phyloP scores from a whole-genome alignment of 2,113 vertebrate species.

The Carassius gibelio region DNA sequence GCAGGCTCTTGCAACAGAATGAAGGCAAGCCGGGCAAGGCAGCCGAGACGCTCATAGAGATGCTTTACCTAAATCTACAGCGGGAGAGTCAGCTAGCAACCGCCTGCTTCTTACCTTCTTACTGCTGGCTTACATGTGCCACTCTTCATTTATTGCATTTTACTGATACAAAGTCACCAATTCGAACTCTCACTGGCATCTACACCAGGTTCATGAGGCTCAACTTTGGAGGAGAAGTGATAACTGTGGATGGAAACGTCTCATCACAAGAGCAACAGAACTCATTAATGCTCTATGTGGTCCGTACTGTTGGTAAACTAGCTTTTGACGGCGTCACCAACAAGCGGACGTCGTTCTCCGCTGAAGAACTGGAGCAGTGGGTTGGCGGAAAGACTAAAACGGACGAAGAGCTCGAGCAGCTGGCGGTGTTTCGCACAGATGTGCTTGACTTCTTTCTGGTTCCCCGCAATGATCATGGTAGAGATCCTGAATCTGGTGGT shows the following conservation, averaged over 20 bases:
- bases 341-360: slow-evolving; percentile 84
- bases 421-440: slow-evolving; percentile 85
- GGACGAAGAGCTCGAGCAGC: slow-evolving; percentile 86
- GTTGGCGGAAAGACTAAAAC: slow-evolving; percentile 86
- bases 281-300: slow-evolving; percentile 90
- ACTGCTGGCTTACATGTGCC: slow-evolving; percentile 96
- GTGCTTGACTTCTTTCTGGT: slow-evolving; percentile 92
- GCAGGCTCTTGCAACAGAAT: slow-evolving; percentile 82
- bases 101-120: slow-evolving; percentile 92
- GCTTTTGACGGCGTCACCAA: slow-evolving; percentile 87
- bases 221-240: slow-evolving; percentile 90
- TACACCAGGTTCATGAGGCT: slow-evolving; percentile 94
- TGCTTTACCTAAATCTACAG: slow-evolving; percentile 88
- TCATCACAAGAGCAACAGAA: slow-evolving; percentile 71
- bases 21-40: slow-evolving; percentile 53
- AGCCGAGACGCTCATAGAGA: slow-evolving; percentile 82
- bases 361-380: slow-evolving; percentile 85
- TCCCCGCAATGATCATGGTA: slow-evolving; percentile 75
- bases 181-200: slow-evolving; percentile 89
- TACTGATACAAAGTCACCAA: slow-evolving; percentile 76
- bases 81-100: slow-evolving; percentile 86
- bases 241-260: slow-evolving; percentile 67
- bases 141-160: slow-evolving; percentile 90
- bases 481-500: slow-evolving; percentile 53
- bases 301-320: slow-evolving; percentile 88